Base-by-base conservation (phyloP, 2,888 invertebrate species). In the Anthophora plumipes region DNA sequence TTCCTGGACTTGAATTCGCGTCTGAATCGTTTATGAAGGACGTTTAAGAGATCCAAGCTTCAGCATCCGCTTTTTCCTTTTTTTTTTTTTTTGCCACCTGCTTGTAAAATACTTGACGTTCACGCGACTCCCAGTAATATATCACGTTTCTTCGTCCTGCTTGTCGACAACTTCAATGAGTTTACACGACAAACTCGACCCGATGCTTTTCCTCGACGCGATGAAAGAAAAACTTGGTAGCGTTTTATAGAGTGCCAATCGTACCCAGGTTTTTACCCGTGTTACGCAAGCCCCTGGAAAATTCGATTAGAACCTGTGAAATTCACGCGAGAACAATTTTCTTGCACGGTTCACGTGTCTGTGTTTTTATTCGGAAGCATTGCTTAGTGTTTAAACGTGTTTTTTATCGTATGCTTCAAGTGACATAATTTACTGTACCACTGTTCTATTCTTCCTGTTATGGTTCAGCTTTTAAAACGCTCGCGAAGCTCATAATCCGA, bases 111-210 rank as follows among this genome's bases (percentile, higher is more conserved):
- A 60, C 54, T 57, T 63, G 57, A 48, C 60, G 25, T 6, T 9
- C 20, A 48, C 57, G 14, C 22, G 37, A 57, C 12, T 52, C 37
- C 8, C 48, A 43, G 46, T 66, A 54, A 55, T 78, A 68, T 59
- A 74, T 74, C 78, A 74, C 64, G 55, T 54, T 48, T 54, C 64
- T 54, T 48, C 60, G n/a, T 46, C 14, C 59, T 39, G n/a, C 69
- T 61, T 41, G 63, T 25, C 71, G 70, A 76, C 78, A 52, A 63
- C 41, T 63, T 64, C 63, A 69, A 71, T 57, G 76, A 71, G 71
- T 63, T 70, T 71, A 55, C 76, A 57, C 76, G 77, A 66, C 77
- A 57, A 70, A 76, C 70, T 70, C 55, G 39, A 25, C 61, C 37
- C 59, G 57, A 64, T 50, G 73, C 48, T 64, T 22, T 25, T 20